Evolutionary conservation across 1,140 invertebrate genomes (phyloP), one percentile per base, ranked within the genome.

Genomic region (Scaptomyza hsui): DNA sequence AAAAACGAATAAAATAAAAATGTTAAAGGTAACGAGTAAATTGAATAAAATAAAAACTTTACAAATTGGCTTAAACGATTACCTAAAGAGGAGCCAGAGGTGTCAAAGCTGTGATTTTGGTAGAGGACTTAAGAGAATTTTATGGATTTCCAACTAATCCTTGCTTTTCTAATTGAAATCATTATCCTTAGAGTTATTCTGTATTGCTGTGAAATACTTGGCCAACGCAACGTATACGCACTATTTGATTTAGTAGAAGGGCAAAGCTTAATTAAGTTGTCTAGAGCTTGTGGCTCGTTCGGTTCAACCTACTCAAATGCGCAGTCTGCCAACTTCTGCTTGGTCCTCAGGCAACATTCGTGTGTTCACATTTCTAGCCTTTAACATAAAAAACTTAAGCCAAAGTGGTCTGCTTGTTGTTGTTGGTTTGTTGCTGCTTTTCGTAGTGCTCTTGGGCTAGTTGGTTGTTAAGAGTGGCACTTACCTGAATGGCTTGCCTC

Each of bases 401-500:
- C 39, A 2, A 75, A 62, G 71, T 71, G 59, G 55, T 18, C 19
- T 6, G 55, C 42, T 63, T 37, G 13, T 52, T 39, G 35, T 29
- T 29, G 32, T 41, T 51, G 37, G 24, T 35, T 48, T 41, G 29
- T 57, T 44, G 55, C 32, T 69, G 37, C 13, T 71, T 29, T n/a
- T 42, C 9, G 18, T 45, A 9, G 26, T 9, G 32, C 32, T 37
- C 32, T 32, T 24, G 32, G n/a, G 32, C 16, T 57, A 2, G 26
- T 15, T 24, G n/a, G 5, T 4, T 3, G 5, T 45, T 45, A 41
- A 35, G 41, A 74, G 67, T 62, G 65, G 19, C 78, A 90, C 89
- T 90, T 65, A 94, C 94, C 94, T 82, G 94, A 93, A 90, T 94
- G 93, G 89, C 94, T 95, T 21, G 95, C 95, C 88, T 94, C 94